phyloP scores from a whole-genome alignment of 92 coral and sea anemone species.

The Phenganax marumi region DNA sequence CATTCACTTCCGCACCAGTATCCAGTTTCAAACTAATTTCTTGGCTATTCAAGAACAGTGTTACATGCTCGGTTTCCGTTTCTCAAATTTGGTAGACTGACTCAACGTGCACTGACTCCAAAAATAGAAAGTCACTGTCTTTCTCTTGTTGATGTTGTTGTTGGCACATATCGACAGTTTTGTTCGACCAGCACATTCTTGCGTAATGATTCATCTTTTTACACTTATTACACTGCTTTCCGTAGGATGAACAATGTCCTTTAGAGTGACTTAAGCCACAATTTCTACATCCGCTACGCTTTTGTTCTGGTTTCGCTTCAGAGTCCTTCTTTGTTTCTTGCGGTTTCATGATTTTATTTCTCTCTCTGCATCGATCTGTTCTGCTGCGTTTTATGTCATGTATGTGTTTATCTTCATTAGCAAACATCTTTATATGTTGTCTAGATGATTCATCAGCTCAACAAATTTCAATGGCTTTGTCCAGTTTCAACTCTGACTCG shows the following conservation, averaged over 20 bases:
- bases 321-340: slow-evolving; percentile 6
- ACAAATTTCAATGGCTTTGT: slow-evolving; percentile 34
- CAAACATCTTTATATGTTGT: slow-evolving; percentile 31
- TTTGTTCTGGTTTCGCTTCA: background rate
- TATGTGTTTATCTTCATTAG: slow-evolving; percentile 10
- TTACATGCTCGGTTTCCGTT: slow-evolving; percentile 45
- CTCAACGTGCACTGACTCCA: slow-evolving; percentile 14
- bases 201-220: slow-evolving; percentile 38
- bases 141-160: slow-evolving; percentile 5
- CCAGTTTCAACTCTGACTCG: slow-evolving; percentile 28
- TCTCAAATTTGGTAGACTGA: background rate
- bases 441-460: slow-evolving; percentile 17
- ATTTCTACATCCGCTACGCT: slow-evolving; percentile 37
- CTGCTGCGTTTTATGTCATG: background rate
- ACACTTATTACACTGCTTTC: slow-evolving; percentile 25
- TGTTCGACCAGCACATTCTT: slow-evolving; percentile 27
- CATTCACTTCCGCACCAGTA: slow-evolving; percentile 46
- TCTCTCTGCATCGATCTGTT: background rate
- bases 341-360: background rate
- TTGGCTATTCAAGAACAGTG: slow-evolving; percentile 26
- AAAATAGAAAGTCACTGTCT: slow-evolving; percentile 4
- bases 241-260: slow-evolving; percentile 39
- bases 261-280: slow-evolving; percentile 39
- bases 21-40: slow-evolving; percentile 40
- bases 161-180: background rate